These are phyloP conservation scores for Hippocampus abdominalis DNA, from an alignment of 2,113 vertebrate species.

Conservation along the genomic window DNA sequence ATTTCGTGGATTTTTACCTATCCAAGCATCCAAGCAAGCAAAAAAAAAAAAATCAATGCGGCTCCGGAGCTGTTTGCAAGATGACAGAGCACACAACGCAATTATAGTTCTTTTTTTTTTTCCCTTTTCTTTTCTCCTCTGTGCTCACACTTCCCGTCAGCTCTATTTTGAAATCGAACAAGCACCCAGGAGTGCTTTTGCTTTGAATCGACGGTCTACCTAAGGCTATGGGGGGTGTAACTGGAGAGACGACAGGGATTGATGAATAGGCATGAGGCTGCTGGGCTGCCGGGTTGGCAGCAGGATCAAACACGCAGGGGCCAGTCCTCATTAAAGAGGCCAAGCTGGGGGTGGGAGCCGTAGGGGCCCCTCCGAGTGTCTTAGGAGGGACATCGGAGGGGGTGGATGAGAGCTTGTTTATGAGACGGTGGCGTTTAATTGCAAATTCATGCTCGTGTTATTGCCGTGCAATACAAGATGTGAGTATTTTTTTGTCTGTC, in stretches of 20 bases:
- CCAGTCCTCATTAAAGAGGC: conserved; percentile 67
- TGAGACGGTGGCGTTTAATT: conserved; percentile 32
- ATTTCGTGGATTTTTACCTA: too few relatives aligned
- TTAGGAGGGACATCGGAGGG: conserved; percentile 44
- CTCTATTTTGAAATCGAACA: conserved; percentile 58
- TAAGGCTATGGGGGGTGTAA: conserved; percentile 42
- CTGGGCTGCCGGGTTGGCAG: conserved; percentile 56
- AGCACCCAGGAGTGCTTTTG: conserved; percentile 42
- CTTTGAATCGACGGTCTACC: conserved; percentile 58
- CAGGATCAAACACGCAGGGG: conserved; percentile 64
- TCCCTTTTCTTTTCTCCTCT: neutral
- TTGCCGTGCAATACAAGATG: conserved; percentile 32
- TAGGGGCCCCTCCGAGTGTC: conserved; percentile 39
- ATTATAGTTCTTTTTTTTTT: conserved; percentile 5
- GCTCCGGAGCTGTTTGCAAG: conserved; percentile 15
- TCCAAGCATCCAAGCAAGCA: conserved; percentile 18
- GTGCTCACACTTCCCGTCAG: conserved; percentile 22
- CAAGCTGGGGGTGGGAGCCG: conserved; percentile 34
- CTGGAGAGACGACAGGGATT: conserved; percentile 42
- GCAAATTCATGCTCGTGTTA: conserved; percentile 13
- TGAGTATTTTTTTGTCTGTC: conserved; percentile 16
- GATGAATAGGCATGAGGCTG: conserved; percentile 70
- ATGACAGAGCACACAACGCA: conserved; percentile 28
- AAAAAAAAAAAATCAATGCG: neutral
- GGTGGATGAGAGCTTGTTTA: conserved; percentile 35